Evolutionary conservation across 2,888 invertebrate genomes (phyloP).

Genomic region (Auanema freiburgensis): DNA sequence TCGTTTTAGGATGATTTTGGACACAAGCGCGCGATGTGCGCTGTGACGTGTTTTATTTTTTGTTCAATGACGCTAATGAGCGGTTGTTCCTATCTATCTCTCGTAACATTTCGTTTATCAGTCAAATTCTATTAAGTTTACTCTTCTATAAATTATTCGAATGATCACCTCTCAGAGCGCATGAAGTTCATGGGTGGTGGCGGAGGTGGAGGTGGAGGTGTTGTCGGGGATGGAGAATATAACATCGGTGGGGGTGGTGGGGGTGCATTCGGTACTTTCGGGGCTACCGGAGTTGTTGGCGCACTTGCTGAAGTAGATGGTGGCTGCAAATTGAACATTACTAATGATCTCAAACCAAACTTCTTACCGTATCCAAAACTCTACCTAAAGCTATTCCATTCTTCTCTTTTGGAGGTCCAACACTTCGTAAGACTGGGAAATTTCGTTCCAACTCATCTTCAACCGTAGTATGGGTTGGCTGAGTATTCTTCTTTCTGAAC

Average conservation of each 20-base stretch:
- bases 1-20: too few relatives aligned
- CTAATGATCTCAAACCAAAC: not conserved
- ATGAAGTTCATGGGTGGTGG: conserved; percentile 4
- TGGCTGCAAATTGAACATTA: not conserved
- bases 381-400: conserved; percentile 16
- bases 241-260: conserved; percentile 6
- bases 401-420: conserved; percentile 14
- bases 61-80: too few relatives aligned
- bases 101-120: too few relatives aligned
- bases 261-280: conserved; percentile 3
- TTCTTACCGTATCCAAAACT: conserved; percentile 12
- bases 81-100: too few relatives aligned
- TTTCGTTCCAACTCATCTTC: not conserved
- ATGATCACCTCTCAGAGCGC: too few relatives aligned
- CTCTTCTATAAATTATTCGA: too few relatives aligned
- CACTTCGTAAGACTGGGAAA: conserved; percentile 10
- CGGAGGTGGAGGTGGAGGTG: conserved; percentile 10
- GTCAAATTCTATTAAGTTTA: too few relatives aligned
- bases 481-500: too few relatives aligned
- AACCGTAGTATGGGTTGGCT: not conserved
- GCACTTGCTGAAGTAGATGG: not conserved
- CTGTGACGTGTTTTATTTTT: too few relatives aligned
- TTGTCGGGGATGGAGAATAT: conserved; percentile 10
- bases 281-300: not conserved
- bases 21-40: too few relatives aligned